A percentile compares a stretch with the other conserved stretches of the same genome.
Conservation (phyloP, 2,113 vertebrate genomes). For the human region GRCh38 chr1:29194501-29195000, state of each 20-base stretch:
- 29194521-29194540: neutral
- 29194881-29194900: too few relatives aligned
- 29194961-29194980: too few relatives aligned
- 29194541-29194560: neutral
- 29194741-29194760: neutral
- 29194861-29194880: too few relatives aligned
- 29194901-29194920: too few relatives aligned
- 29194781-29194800: neutral
- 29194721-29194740: neutral
- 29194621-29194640: neutral
- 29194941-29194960: too few relatives aligned
- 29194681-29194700: neutral
- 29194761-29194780: neutral
- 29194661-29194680: neutral
- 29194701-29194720: neutral
- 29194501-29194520: neutral
- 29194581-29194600: neutral
- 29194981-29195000: too few relatives aligned
- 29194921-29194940: too few relatives aligned
- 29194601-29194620: neutral
- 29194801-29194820: neutral
- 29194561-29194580: neutral
- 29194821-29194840: neutral
- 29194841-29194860: too few relatives aligned
- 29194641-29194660: neutral